Evolutionary conservation across 1,140 invertebrate genomes (phyloP).

Genomic region (Plodia interpunctella): DNA sequence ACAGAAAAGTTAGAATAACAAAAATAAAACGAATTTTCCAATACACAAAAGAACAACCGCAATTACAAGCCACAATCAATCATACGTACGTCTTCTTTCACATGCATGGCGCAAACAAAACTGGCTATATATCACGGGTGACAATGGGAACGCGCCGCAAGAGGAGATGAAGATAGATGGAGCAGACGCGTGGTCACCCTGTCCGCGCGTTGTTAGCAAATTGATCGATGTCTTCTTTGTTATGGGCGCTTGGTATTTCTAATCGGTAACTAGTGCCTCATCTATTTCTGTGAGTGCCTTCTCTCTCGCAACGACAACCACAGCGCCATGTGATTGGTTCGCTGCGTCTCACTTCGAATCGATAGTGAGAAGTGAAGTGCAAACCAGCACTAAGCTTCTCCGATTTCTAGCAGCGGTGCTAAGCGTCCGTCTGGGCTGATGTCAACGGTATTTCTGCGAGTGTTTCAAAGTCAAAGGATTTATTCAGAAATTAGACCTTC

Average conservation of each 20-base stretch:
- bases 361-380: too few species aligned
- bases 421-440: too few species aligned
- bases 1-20: not conserved
- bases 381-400: too few species aligned
- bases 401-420: too few species aligned
- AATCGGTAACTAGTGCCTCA: not conserved
- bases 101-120: constrained; percentile 10
- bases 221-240: constrained; percentile 30
- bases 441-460: too few species aligned
- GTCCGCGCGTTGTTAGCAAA: constrained; percentile 28
- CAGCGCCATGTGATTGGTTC: too few species aligned
- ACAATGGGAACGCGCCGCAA: constrained; percentile 27
- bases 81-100: constrained; percentile 10
- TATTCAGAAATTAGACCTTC: too few species aligned
- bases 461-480: too few species aligned
- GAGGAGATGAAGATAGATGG: constrained; percentile 56
- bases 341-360: too few species aligned
- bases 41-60: not conserved
- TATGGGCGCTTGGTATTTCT: constrained; percentile 23
- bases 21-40: not conserved
- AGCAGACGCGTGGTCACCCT: constrained; percentile 48
- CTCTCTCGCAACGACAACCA: too few species aligned
- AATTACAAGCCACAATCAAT: constrained; percentile 7
- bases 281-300: too few species aligned
- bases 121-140: not conserved